Evolutionary conservation across 1,140 invertebrate genomes (phyloP), one percentile per base, ranked within the genome.

Genomic region (Caenorhabditis latens): DNA sequence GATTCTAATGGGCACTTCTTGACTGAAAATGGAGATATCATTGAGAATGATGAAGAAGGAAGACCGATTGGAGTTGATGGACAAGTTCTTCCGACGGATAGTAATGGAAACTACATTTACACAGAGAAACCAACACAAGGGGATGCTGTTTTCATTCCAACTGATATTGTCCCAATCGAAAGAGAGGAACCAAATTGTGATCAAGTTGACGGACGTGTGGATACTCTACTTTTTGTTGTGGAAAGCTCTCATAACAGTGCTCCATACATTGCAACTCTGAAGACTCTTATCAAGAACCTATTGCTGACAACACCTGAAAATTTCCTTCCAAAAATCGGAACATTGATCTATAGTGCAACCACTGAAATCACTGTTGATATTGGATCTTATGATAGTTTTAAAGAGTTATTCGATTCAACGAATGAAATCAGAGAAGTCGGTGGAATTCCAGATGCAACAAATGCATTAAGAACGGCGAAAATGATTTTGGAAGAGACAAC

Each of bases 351-450:
- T 42, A 84, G 88, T 46, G 84, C 58, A 14, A 88, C 87, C 16
- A 86, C 83, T n/a, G 88, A 89, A 83, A 85, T 88, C 8, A 88
- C 87, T 11, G 63, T 85, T 4, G 87, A 88, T 50, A 89, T 88
- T 79, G 88, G 84, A 46, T 79, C 43, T n/a, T 89, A 88, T 53
- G 53, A 50, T 19, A 32, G 50, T 19, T 48, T 65, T 24, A 71
- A 86, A n/a, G 88, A 88, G 79, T 50, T 88, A 11, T 40, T 63
- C 8, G 61, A 88, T 42, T 88, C 88, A 5, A 58, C 89, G 0
- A 86, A 88, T 58, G 88, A 88, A 42, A 83, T 88, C 21, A 65
- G 86, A 65, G 85, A 84, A 48, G 57, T 88, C 19, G 67, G 53
- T 21, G 87, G 87, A 84, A 75, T 57, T 55, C 63, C 88, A 43